Evolutionary conservation across 2,888 invertebrate species (phyloP), one percentile per base, ranked within the genome.

Genomic region (Tachina lurida): DNA sequence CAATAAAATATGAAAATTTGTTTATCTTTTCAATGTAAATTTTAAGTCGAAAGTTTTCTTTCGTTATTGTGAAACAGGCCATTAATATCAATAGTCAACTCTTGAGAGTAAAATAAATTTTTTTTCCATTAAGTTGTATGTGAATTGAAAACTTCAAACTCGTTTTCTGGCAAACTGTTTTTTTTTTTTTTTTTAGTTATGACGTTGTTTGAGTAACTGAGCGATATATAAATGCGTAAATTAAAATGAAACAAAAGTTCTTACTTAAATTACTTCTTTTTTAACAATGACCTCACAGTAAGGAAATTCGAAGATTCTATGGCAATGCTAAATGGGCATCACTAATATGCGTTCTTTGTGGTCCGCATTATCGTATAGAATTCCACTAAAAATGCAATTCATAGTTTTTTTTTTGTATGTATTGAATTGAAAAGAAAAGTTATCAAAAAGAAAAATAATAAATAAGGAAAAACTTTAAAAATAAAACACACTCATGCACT

Each of bases 321-420:
- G 43, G 41, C 63, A 81, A 68, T 74, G 31, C 75, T 83, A 9
- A 62, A 63, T 70, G 58, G 62, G 62, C 62, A 73, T 70, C 71
- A 47, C 45, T 65, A 60, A 70, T 22, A 74, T 56, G 31, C 22
- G 13, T 76, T 22, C 17, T 31, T 76, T 47, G 13, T 43, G 68
- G 17, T 56, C 70, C 43, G 54, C 43, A 83, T 71, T 65, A 31
- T 63, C 47, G 22, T 45, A 49, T 58, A 7, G 22, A 80, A 80
- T 67, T 73, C 58, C 63, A 84, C 52, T 58, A 67, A 60, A 65
- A 63, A 63, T 71, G 67, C 68, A 86, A 74, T 74, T 73, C 67
- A 77, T 63, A 81, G 73, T 74, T 77, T 60, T 77, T 60, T 31
- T 71, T 52, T 76, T 75, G 31, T 31, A 31, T 31, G 31, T 31